Evolutionary conservation across 2,797 vertebrate genomes (phyloP).

Genomic region (Propithecus perrieri): DNA sequence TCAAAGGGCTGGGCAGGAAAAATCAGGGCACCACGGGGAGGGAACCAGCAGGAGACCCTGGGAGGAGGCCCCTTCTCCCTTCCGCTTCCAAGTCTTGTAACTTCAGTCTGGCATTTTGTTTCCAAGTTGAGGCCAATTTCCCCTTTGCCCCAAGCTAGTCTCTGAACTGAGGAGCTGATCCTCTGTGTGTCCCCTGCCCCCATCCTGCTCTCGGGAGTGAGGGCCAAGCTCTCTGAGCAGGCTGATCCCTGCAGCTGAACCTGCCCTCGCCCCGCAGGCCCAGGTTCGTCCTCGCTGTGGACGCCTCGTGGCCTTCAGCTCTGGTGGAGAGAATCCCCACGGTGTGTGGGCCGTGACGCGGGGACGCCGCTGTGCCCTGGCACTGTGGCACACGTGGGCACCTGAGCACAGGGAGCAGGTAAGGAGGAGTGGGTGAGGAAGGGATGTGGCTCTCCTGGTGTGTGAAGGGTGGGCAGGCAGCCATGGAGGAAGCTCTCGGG

Average conservation of each 20-base stretch:
- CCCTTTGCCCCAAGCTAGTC: not conserved
- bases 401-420: constrained; percentile 95
- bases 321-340: constrained; percentile 95
- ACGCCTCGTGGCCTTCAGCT: constrained; percentile 95
- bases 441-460: not conserved
- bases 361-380: constrained; percentile 92
- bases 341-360: constrained; percentile 93
- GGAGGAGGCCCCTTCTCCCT: not conserved
- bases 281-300: constrained; percentile 93
- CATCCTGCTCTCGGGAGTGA: not conserved
- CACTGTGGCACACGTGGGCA: constrained; percentile 96
- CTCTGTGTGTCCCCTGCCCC: not conserved
- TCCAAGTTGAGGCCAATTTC: not conserved
- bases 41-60: not conserved
- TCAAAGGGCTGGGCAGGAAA: not conserved
- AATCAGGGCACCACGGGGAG: not conserved
- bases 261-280: constrained; percentile 84
- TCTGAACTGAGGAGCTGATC: not conserved
- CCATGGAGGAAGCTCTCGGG: not conserved
- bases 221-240: not conserved
- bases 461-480: not conserved
- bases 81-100: not conserved
- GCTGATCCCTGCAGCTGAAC: not conserved
- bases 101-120: not conserved
- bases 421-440: constrained; percentile 1